phyloP scores from a whole-genome alignment of 2,113 vertebrate species.

The Geococcyx californianus region DNA sequence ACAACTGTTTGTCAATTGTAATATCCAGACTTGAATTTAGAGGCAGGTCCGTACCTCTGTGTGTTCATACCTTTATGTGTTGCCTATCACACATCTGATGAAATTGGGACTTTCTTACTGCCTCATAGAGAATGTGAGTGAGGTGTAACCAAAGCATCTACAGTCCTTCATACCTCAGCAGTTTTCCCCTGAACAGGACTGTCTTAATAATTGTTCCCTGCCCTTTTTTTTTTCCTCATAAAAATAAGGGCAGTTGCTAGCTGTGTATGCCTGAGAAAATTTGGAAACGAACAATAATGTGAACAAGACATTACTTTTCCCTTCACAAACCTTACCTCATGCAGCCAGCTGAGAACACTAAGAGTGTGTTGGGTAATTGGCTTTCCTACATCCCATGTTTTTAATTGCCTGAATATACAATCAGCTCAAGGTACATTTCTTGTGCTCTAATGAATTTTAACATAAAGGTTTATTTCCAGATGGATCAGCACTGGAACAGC shows the following conservation, averaged over 20 bases:
- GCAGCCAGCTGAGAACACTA: conserved; percentile 25
- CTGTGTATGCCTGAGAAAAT: conserved; percentile 2
- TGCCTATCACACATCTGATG: background rate
- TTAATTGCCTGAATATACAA: conserved; percentile 52
- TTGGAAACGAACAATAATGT: background rate
- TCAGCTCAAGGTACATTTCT: conserved; percentile 36
- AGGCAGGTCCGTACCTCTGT: background rate
- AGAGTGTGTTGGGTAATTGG: conserved; percentile 33
- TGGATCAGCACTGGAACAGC: background rate
- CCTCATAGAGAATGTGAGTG: background rate
- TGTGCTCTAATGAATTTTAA: conserved; percentile 50
- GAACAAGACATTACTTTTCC: conserved; percentile 15
- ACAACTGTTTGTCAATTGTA: background rate
- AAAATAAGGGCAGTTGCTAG: background rate
- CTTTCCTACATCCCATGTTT: conserved; percentile 20
- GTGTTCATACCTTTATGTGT: background rate
- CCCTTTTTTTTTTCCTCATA: background rate
- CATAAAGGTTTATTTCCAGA: conserved; percentile 35
- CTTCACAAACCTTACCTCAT: conserved; percentile 18
- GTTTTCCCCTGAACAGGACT: background rate
- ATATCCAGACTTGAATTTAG: background rate
- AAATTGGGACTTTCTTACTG: background rate
- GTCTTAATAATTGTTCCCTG: background rate
- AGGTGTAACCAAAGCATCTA: background rate
- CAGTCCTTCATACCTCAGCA: background rate